Percentiles rank a stretch among this genome's conserved stretches.
Conservation (phyloP, 2,113 vertebrate genomes). For the Tautogolabrus adspersus region DNA sequence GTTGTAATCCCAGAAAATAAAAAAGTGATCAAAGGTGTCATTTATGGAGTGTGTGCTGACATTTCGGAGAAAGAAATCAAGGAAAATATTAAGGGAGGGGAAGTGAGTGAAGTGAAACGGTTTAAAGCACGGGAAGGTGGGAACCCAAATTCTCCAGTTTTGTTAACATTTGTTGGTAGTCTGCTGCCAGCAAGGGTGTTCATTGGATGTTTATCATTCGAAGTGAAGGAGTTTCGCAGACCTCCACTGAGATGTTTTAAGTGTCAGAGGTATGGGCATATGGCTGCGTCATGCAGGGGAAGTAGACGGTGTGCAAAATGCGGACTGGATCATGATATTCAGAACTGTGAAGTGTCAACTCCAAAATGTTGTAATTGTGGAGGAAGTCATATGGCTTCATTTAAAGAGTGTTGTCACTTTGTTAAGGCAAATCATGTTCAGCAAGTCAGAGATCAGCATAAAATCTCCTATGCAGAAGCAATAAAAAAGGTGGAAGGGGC, state of each 20-base stretch:
- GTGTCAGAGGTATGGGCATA: too few relatives aligned
- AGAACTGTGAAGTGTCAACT: not conserved
- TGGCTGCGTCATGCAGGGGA: too few relatives aligned
- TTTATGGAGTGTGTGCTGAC: not conserved
- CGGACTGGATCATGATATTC: not conserved
- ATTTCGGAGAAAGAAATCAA: not conserved
- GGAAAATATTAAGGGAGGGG: too few relatives aligned
- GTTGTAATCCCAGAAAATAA: not conserved
- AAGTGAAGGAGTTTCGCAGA: not conserved
- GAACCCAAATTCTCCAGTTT: too few relatives aligned
- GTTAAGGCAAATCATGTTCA: not conserved
- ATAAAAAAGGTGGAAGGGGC: not conserved
- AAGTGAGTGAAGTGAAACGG: too few relatives aligned
- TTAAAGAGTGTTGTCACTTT: not conserved
- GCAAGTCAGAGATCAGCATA: not conserved
- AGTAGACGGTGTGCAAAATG: too few relatives aligned
- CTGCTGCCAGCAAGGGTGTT: not conserved
- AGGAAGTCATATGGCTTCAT: not conserved
- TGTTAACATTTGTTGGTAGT: not conserved
- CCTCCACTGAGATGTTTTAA: too few relatives aligned
- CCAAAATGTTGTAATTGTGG: not conserved
- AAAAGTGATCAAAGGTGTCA: not conserved
- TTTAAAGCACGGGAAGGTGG: not conserved
- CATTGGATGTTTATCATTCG: not conserved
- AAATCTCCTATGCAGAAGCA: not conserved